These are phyloP conservation scores for Coregonus ussuriensis DNA, from an alignment of 2,797 vertebrate species.

Conservation along the genomic window DNA sequence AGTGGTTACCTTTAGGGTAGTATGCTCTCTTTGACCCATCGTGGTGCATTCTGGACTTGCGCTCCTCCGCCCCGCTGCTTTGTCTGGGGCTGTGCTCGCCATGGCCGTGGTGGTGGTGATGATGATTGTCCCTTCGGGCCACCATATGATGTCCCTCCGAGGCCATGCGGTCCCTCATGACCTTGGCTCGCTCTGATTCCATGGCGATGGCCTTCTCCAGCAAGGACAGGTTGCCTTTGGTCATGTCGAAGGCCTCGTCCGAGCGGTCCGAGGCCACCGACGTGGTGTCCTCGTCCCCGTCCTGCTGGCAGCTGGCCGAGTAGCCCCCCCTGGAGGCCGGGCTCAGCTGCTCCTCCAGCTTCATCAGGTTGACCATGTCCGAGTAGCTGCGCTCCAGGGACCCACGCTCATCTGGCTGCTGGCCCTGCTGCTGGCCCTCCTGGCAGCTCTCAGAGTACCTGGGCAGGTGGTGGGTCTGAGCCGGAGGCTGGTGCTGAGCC, in stretches of 20 bases:
- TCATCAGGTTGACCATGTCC: conserved; percentile 96
- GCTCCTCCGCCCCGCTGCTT: conserved; percentile 85
- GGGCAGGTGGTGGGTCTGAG: conserved; percentile 53
- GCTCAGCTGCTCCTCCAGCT: conserved; percentile 95
- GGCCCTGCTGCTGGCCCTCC: conserved; percentile 68
- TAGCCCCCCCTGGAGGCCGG: conserved; percentile 84
- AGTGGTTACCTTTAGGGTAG: conserved; percentile 93
- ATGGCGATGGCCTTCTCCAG: conserved; percentile 98
- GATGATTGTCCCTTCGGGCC: conserved; percentile 82
- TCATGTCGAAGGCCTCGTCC: conserved; percentile 97
- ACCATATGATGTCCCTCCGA: conserved; percentile 72
- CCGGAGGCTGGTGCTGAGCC: conserved; percentile 54
- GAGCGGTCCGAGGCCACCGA: conserved; percentile 93
- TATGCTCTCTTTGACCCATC: conserved; percentile 93
- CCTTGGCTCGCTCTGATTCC: conserved; percentile 93
- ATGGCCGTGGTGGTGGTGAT: conserved; percentile 67
- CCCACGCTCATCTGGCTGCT: conserved; percentile 76
- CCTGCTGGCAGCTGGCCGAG: conserved; percentile 83
- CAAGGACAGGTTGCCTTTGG: conserved; percentile 95
- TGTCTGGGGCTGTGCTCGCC: conserved; percentile 88
- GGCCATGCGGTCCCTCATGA: conserved; percentile 93
- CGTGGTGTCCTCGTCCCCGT: conserved; percentile 91
- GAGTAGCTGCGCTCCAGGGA: conserved; percentile 92
- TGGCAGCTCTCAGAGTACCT: conserved; percentile 72
- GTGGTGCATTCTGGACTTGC: conserved; percentile 88